Conservation (phyloP, 1,140 invertebrate species). For the Parasteatoda tepidariorum region DNA sequence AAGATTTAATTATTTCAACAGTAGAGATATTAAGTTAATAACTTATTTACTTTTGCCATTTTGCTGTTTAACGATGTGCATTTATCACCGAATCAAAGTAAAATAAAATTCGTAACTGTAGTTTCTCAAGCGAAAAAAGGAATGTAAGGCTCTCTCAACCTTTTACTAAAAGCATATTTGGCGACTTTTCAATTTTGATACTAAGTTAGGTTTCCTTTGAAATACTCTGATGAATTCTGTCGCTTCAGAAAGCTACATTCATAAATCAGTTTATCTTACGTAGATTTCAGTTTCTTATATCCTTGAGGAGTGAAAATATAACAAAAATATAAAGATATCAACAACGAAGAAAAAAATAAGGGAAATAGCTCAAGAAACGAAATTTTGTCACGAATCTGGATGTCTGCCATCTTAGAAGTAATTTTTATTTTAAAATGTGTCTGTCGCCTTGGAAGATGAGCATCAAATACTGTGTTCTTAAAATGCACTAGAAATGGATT, state of each 20-base stretch:
- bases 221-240: conserved; percentile 26
- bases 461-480: no score
- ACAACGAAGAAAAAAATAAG: background rate
- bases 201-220: background rate
- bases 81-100: no score
- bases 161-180: conserved; percentile 10
- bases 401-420: background rate
- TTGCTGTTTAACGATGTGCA: no score
- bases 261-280: conserved; percentile 22
- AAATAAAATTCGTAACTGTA: no score
- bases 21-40: no score
- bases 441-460: background rate
- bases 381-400: background rate
- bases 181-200: conserved; percentile 25
- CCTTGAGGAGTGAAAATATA: background rate
- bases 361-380: background rate
- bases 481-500: no score
- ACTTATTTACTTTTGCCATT: no score
- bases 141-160: no score
- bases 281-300: background rate
- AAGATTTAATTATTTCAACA: no score
- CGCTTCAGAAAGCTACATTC: background rate
- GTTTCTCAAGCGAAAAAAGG: no score
- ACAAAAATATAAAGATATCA: background rate
- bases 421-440: background rate